Conservation (phyloP, 2,797 vertebrate genomes). For the Chiloscyllium punctatum region DNA sequence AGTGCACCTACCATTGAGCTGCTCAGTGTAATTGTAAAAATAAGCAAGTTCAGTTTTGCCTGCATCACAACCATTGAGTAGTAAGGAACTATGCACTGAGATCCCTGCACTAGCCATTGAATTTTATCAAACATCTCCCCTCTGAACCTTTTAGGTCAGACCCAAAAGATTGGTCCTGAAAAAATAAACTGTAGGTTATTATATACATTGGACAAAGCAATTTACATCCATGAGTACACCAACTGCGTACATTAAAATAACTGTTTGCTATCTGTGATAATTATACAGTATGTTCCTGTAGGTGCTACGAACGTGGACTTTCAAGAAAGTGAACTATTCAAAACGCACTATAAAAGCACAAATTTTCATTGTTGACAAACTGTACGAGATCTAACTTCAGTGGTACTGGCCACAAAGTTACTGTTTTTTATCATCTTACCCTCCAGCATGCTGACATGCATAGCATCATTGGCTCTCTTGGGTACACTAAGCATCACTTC, state of each 20-base stretch:
- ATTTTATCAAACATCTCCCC: background rate
- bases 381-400: background rate
- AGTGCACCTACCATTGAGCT: background rate
- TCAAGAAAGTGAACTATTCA: background rate
- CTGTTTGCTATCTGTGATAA: background rate
- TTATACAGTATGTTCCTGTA: background rate
- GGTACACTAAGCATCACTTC: constrained; percentile 97
- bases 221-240: background rate
- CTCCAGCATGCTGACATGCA: constrained; percentile 98
- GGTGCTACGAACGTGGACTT: background rate
- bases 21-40: background rate
- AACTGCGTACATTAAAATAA: background rate
- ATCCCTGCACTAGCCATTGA: background rate
- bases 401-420: background rate
- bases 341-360: background rate
- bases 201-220: background rate
- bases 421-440: constrained; percentile 56
- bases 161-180: background rate
- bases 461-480: constrained; percentile 93
- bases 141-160: background rate
- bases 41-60: background rate
- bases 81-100: background rate
- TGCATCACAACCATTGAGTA: too few relatives aligned
- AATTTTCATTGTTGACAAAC: background rate
- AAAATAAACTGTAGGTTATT: background rate